These are phyloP conservation scores for Eulemur albifrons DNA, from an alignment of 2,797 vertebrate genomes.

Conservation along the genomic window DNA sequence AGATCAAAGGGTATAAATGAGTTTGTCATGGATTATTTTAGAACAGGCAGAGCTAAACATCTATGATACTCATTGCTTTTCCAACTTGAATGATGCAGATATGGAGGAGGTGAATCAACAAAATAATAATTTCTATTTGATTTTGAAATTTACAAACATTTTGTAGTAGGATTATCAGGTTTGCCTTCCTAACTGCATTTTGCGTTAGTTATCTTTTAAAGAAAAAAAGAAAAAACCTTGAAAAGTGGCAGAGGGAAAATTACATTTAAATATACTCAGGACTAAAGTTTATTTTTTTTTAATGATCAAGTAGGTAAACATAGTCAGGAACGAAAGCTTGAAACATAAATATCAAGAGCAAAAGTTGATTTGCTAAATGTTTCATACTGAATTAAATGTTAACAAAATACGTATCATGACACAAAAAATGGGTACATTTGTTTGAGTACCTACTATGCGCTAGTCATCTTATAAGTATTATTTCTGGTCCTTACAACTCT, in stretches of 20 bases:
- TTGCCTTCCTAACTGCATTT: background rate
- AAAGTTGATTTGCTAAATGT: background rate
- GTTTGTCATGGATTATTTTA: background rate
- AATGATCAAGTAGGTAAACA: background rate
- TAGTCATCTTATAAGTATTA: background rate
- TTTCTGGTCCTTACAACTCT: background rate
- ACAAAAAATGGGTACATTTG: background rate
- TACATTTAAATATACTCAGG: background rate
- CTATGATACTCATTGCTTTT: background rate
- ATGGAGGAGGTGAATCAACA: background rate
- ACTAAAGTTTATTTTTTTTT: background rate
- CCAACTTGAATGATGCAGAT: background rate
- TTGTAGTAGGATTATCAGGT: background rate
- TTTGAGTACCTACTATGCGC: background rate
- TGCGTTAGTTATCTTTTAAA: background rate
- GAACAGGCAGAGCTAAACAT: background rate
- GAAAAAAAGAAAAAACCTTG: background rate
- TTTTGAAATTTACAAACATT: background rate
- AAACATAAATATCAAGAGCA: background rate
- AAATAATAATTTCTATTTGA: slow-evolving; percentile 5
- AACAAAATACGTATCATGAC: background rate
- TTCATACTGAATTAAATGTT: background rate
- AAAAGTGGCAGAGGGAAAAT: background rate
- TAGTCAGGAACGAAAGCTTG: background rate
- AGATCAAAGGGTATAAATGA: slow-evolving; percentile 16